Evolutionary conservation across 1,140 invertebrate genomes (phyloP).

Genomic region (Holotrichia oblita): DNA sequence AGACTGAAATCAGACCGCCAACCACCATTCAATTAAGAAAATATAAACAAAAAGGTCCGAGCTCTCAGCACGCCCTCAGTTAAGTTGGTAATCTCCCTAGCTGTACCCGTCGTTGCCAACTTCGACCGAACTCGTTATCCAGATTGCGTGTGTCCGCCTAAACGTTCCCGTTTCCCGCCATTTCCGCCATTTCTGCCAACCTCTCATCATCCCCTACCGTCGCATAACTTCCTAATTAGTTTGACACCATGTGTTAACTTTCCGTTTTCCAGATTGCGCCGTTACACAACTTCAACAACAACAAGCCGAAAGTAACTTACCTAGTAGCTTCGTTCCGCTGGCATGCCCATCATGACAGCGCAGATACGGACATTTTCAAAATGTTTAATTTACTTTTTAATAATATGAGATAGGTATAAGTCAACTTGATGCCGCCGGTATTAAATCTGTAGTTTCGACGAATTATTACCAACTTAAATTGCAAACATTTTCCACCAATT

Average conservation of each 20-base stretch:
- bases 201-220: background rate
- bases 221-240: slow-evolving; percentile 20
- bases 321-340: background rate
- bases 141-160: slow-evolving; percentile 9
- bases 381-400: too few species aligned
- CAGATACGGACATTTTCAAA: too few species aligned
- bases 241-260: slow-evolving; percentile 20
- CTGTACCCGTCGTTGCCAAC: background rate
- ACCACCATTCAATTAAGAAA: background rate
- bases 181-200: slow-evolving; percentile 14
- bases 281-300: slow-evolving; percentile 17
- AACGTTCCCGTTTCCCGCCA: slow-evolving; percentile 14
- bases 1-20: background rate
- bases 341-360: too few species aligned
- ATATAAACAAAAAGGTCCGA: slow-evolving; percentile 1
- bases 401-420: too few species aligned
- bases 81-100: slow-evolving; percentile 16
- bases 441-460: too few species aligned
- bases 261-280: slow-evolving; percentile 19
- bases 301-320: slow-evolving; percentile 16
- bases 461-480: too few species aligned
- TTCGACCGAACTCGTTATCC: slow-evolving; percentile 10
- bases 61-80: background rate
- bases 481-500: too few species aligned
- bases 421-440: too few species aligned